phyloP scores from a whole-genome alignment of 2,888 invertebrate genomes.

The Ichneumoninae sp. region DNA sequence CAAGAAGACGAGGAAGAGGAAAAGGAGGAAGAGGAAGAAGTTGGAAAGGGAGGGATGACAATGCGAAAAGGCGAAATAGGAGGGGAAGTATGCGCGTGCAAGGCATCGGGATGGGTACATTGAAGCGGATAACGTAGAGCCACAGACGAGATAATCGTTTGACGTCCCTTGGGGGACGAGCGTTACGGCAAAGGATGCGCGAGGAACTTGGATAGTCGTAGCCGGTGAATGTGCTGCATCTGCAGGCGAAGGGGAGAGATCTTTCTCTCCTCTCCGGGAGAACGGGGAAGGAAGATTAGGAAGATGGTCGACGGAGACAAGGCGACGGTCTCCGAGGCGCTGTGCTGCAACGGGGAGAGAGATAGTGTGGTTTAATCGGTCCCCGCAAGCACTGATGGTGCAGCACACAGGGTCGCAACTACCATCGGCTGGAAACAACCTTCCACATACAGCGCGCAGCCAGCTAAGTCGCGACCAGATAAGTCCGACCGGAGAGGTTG shows the following conservation, averaged over 20 bases:
- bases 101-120: slow-evolving; percentile 23
- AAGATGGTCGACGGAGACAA: slow-evolving; percentile 7
- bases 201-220: slow-evolving; percentile 52
- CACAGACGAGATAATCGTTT: slow-evolving; percentile 61
- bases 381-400: slow-evolving; percentile 34
- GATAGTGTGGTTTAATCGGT: slow-evolving; percentile 40
- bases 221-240: slow-evolving; percentile 31
- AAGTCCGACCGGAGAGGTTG: background rate
- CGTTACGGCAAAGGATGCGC: slow-evolving; percentile 44
- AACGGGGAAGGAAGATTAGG: background rate
- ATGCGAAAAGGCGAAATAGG: slow-evolving; percentile 11
- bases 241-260: background rate
- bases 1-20: background rate
- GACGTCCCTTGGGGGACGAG: slow-evolving; percentile 43
- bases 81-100: background rate
- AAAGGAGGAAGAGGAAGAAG: background rate
- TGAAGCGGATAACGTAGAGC: slow-evolving; percentile 29
- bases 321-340: slow-evolving; percentile 4
- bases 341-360: background rate
- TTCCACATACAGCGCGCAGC: background rate
- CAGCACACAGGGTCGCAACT: slow-evolving; percentile 29
- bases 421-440: slow-evolving; percentile 18
- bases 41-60: slow-evolving; percentile 9
- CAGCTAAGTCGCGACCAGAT: background rate
- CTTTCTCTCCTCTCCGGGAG: background rate